Percentiles rank a stretch among this genome's conserved stretches.
phyloP scores from a whole-genome alignment of 2,888 invertebrate species.

The Brenthis hecate region DNA sequence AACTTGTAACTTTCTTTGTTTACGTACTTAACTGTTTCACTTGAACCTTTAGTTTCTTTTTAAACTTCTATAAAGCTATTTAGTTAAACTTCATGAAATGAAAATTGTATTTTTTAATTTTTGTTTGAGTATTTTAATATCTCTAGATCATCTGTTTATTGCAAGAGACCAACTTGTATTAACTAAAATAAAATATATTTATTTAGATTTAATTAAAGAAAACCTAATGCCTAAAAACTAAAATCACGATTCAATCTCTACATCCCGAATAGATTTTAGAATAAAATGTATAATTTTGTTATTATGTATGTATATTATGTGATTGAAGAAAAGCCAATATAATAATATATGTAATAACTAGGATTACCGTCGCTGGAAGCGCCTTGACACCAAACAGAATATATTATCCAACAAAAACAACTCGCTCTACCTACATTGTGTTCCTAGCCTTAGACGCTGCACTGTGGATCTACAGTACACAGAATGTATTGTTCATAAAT shows the following conservation, averaged over 20 bases:
- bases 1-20: conserved; percentile 14
- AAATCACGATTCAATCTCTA: too few species aligned
- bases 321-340: background rate
- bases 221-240: too few species aligned
- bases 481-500: background rate
- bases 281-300: background rate
- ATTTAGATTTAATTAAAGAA: too few species aligned
- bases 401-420: conserved; percentile 28
- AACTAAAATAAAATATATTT: too few species aligned
- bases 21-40: background rate
- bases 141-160: too few species aligned
- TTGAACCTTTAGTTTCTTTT: background rate
- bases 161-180: too few species aligned
- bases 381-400: conserved; percentile 33
- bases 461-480: background rate
- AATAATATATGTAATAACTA: background rate
- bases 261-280: too few species aligned
- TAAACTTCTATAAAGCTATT: too few species aligned
- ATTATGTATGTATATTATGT: background rate
- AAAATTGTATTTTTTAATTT: too few species aligned
- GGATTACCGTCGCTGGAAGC: conserved; percentile 1
- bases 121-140: too few species aligned
- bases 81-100: too few species aligned
- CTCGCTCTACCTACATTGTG: conserved; percentile 2
- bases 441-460: background rate